These are phyloP conservation scores for Drosophila erecta DNA, from an alignment of 1,140 invertebrate genomes.

Conservation along the genomic window DNA sequence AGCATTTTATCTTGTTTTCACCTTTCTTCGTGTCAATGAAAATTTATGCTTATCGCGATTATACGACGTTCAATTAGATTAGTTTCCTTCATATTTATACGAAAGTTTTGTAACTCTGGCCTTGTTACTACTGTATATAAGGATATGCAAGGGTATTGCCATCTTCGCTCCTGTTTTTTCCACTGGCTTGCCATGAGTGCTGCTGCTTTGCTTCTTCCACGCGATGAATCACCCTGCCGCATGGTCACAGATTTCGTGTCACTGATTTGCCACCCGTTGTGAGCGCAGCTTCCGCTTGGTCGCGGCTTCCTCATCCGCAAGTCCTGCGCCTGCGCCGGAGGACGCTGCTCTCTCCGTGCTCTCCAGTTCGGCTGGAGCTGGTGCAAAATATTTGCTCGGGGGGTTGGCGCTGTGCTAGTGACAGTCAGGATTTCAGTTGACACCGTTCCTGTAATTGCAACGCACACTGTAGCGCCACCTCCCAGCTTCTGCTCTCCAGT, in stretches of 20 bases:
- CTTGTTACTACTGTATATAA: no score
- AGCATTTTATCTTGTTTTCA: no score
- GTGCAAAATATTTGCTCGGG: constrained; percentile 52
- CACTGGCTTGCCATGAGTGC: neutral
- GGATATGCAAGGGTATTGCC: neutral
- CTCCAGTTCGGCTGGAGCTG: constrained; percentile 32
- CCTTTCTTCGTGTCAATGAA: neutral
- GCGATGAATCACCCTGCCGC: constrained; percentile 22
- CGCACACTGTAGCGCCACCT: constrained; percentile 51
- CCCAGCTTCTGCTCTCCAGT: constrained; percentile 31
- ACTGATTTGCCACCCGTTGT: constrained; percentile 36
- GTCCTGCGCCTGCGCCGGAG: constrained; percentile 57
- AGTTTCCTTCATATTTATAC: no score
- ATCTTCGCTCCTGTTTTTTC: neutral
- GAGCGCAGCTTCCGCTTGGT: constrained; percentile 38
- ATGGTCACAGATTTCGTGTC: constrained; percentile 21
- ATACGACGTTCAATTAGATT: no score
- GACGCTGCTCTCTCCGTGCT: neutral
- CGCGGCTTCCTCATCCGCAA: constrained; percentile 33
- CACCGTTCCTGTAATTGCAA: constrained; percentile 77
- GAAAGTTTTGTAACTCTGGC: no score
- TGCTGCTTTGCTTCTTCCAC: constrained; percentile 1
- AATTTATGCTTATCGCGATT: neutral
- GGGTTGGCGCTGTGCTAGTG: constrained; percentile 71
- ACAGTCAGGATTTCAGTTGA: constrained; percentile 72